phyloP scores from a whole-genome alignment of 2,888 invertebrate genomes.

The Siphlonurus alternatus region DNA sequence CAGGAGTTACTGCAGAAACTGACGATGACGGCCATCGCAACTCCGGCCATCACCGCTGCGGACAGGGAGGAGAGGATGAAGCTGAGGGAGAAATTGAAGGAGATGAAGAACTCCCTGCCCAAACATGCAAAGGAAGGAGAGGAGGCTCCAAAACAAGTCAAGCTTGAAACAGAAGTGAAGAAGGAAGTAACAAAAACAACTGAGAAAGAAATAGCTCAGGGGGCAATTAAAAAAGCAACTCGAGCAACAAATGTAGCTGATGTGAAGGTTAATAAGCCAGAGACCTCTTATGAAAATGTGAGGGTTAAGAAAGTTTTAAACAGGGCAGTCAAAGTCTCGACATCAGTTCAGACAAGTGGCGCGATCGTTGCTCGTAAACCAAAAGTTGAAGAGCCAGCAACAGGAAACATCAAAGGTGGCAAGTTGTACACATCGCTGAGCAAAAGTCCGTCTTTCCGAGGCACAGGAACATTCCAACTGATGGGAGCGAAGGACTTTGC shows the following conservation, averaged over 20 bases:
- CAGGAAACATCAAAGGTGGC: constrained; percentile 15
- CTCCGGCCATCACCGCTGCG: constrained; percentile 8
- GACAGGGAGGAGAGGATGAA: constrained; percentile 17
- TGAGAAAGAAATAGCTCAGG: not conserved
- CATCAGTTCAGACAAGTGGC: constrained; percentile 36
- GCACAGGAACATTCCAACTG: constrained; percentile 30
- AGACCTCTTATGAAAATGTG: constrained; percentile 29
- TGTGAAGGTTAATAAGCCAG: constrained; percentile 25
- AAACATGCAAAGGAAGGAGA: constrained; percentile 24
- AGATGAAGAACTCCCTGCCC: constrained; percentile 59
- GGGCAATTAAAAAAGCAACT: constrained; percentile 4
- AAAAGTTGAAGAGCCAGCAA: constrained; percentile 7
- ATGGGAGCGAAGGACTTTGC: constrained; percentile 38
- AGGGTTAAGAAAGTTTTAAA: constrained; percentile 22
- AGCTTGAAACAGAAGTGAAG: not conserved
- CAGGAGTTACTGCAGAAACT: not conserved
- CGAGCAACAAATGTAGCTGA: constrained; percentile 17
- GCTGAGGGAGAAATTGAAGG: constrained; percentile 52
- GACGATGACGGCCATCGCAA: not conserved
- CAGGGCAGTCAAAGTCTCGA: constrained; percentile 35
- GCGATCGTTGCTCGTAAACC: constrained; percentile 29
- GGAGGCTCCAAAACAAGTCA: not conserved
- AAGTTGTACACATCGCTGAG: constrained; percentile 18
- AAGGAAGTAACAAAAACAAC: not conserved
- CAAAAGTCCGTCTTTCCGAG: constrained; percentile 16